These are phyloP conservation scores for Neogobius melanostomus DNA, from an alignment of 2,113 vertebrate species.

Conservation along the genomic window DNA sequence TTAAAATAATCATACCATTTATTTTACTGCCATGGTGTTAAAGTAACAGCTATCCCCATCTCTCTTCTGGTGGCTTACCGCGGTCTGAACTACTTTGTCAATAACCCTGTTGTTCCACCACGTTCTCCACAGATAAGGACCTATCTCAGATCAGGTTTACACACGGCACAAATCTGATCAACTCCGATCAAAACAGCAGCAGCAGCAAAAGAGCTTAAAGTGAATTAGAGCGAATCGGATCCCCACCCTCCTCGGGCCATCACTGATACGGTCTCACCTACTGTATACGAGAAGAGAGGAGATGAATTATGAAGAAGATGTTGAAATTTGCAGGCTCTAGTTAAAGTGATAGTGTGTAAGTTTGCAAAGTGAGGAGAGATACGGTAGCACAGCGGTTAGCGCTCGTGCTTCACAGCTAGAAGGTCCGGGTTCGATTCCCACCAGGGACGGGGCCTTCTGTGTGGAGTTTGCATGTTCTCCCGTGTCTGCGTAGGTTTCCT, in stretches of 20 bases:
- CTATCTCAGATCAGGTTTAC: constrained; percentile 1
- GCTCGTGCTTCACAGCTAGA: no score
- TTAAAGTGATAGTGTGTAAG: no score
- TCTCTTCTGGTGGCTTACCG: neutral
- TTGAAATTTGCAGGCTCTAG: no score
- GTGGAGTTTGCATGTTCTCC: no score
- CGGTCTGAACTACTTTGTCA: neutral
- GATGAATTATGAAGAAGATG: neutral
- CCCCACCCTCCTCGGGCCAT: neutral
- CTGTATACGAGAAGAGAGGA: neutral
- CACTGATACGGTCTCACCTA: neutral
- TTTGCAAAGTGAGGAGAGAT: no score
- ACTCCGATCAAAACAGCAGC: constrained; percentile 2
- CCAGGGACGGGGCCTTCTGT: no score
- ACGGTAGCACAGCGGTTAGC: no score
- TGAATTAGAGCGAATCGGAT: constrained; percentile 1
- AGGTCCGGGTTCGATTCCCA: no score
- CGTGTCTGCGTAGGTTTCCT: no score
- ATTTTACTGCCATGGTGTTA: neutral
- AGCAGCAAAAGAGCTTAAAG: neutral
- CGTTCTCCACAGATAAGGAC: neutral
- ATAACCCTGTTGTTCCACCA: neutral
- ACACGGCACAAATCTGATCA: neutral
- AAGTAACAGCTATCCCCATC: neutral
- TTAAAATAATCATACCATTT: no score